Evolutionary conservation across 2,113 vertebrate genomes (phyloP).

Genomic region (Antigone vipio): DNA sequence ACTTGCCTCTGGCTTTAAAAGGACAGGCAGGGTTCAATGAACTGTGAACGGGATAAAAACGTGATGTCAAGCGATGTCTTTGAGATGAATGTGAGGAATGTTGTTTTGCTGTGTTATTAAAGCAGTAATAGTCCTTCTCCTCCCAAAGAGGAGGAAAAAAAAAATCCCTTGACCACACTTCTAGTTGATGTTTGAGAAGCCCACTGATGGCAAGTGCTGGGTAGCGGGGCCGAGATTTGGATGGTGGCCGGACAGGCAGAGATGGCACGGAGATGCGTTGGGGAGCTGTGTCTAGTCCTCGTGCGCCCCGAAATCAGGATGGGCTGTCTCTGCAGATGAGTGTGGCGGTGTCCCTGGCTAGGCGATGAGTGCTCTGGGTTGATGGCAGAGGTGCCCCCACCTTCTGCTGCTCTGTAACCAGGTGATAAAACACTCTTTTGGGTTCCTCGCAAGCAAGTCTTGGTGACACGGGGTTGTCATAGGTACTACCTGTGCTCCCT

Average conservation of each 20-base stretch:
- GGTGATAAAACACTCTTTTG: not conserved
- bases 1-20: not conserved
- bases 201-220: not conserved
- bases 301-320: accelerated
- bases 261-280: not conserved
- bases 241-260: not conserved
- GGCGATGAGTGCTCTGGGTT: not conserved
- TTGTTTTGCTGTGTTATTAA: not conserved
- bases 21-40: not conserved
- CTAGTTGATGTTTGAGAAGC: not conserved
- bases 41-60: not conserved
- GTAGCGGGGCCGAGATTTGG: not conserved
- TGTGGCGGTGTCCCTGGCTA: not conserved
- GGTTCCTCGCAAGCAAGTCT: not conserved
- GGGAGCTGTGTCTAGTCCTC: not conserved
- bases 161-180: not conserved
- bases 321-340: not conserved
- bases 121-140: not conserved
- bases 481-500: not conserved
- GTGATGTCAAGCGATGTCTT: not conserved
- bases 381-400: not conserved
- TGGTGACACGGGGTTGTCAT: too few relatives aligned
- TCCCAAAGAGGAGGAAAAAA: not conserved
- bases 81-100: not conserved
- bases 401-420: not conserved